Evolutionary conservation across 92 coral and sea anemone genomes (phyloP), one percentile per base, ranked within the genome.

Genomic region (Siderastrea siderea): DNA sequence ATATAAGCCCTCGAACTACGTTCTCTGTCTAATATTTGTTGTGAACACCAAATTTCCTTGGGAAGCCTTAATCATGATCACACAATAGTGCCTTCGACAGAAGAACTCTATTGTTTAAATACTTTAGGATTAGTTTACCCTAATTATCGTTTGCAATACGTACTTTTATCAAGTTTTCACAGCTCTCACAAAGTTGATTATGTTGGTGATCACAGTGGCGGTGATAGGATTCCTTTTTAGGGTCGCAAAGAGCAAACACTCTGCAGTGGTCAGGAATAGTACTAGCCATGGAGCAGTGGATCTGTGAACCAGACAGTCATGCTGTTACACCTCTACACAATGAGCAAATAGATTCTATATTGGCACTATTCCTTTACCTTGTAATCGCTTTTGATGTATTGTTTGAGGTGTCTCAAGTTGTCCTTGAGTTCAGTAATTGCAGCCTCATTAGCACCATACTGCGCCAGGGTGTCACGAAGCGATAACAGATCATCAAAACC

Each of bases 241-340:
- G 80, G 58, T 90, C 87, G 46, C 86, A 70, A 58, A 90, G 90
- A 9, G 81, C 93, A 62, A 77, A 85, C 47, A 68, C 51, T 68
- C 90, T 78, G 16, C 93, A 85, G 77, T 90, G 93, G 86, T 90
- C 90, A 57, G 93, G 49, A 58, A 78, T 89, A 58, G 78, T 57
- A 55, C 81, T 77, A 52, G 46, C 86, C 64, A 70, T 59, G 38
- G 90, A 19, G 17, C 62, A 77, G 68, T 90, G 90, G 71, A 85
- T 82, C 92, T 88, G 79, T 50, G 59, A 67, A 69, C 17, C n/a
- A n/a, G n/a, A n/a, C 58, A 87, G 60, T 60, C 67, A 86, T 69
- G 8, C 49, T 64, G 61, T 79, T n/a, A n/a, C n/a, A n/a, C n/a
- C n/a, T n/a, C n/a, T 45, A 66, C 86, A 86, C 53, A 70, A 86